Evolutionary conservation across 2,113 vertebrate genomes (phyloP).

Genomic region (Pungitius pungitius): DNA sequence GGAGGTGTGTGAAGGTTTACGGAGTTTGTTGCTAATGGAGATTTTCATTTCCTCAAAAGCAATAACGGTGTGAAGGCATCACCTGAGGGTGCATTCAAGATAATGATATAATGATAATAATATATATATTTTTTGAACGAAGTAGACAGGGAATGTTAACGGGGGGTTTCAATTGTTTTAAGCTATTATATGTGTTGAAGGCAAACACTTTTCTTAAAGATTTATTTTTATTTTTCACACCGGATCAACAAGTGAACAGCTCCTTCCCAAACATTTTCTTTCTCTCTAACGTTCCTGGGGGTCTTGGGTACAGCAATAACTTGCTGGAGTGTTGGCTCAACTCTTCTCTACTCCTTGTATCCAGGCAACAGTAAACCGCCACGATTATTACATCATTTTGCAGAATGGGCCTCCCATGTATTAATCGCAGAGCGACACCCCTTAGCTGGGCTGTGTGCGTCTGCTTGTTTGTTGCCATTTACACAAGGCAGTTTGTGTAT

Average conservation of each 20-base stretch:
- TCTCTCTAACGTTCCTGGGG: slow-evolving; percentile 31
- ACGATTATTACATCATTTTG: slow-evolving; percentile 70
- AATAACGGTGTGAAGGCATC: slow-evolving; percentile 9
- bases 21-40: slow-evolving; percentile 14
- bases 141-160: not conserved
- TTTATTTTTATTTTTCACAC: not conserved
- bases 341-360: slow-evolving; percentile 52
- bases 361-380: slow-evolving; percentile 72
- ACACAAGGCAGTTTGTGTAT: no score
- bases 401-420: slow-evolving; percentile 58
- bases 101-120: slow-evolving; percentile 25
- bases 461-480: no score
- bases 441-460: slow-evolving; percentile 59
- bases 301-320: slow-evolving; percentile 45
- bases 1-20: slow-evolving; percentile 25
- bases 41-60: slow-evolving; percentile 27
- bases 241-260: not conserved
- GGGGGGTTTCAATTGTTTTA: not conserved
- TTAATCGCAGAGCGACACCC: slow-evolving; percentile 67
- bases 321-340: slow-evolving; percentile 35
- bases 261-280: not conserved
- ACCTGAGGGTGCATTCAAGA: slow-evolving; percentile 13
- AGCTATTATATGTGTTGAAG: slow-evolving; percentile 3
- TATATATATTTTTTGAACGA: slow-evolving; percentile 13
- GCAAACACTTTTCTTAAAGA: not conserved